phyloP scores from a whole-genome alignment of 2,797 vertebrate species.

The Lithobates pipiens region DNA sequence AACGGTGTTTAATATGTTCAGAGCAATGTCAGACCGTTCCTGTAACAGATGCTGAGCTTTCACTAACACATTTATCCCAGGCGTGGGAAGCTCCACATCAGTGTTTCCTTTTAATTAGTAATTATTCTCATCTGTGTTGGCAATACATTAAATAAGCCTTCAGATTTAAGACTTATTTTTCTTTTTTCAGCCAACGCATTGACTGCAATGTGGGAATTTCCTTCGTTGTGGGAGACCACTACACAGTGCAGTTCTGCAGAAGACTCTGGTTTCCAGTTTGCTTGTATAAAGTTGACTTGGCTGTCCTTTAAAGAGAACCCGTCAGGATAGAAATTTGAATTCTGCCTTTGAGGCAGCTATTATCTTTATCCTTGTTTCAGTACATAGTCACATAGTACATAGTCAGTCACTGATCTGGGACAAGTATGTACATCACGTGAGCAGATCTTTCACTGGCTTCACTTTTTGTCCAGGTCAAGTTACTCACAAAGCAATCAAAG shows the following conservation, averaged over 20 bases:
- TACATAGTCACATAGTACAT: too few species aligned
- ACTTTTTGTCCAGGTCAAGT: too few species aligned
- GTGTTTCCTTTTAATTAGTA: constrained; percentile 93
- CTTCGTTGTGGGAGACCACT: constrained; percentile 65
- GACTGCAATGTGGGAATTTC: constrained; percentile 65
- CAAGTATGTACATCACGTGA: too few species aligned
- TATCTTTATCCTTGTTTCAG: too few species aligned
- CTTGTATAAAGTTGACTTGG: not conserved
- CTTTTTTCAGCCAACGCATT: constrained; percentile 49
- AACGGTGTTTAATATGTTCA: constrained; percentile 63
- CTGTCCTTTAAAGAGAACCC: not conserved
- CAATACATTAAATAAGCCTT: constrained; percentile 79
- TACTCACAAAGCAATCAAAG: too few species aligned
- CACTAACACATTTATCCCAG: constrained; percentile 75
- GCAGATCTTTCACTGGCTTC: too few species aligned
- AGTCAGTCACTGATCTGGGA: too few species aligned
- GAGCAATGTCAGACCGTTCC: constrained; percentile 71
- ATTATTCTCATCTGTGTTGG: constrained; percentile 90
- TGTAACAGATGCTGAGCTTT: constrained; percentile 77
- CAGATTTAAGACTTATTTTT: constrained; percentile 70
- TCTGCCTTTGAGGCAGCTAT: too few species aligned
- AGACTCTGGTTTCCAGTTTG: not conserved
- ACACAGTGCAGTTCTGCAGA: not conserved
- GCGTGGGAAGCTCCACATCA: constrained; percentile 78
- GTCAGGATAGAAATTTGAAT: not conserved